Percentiles rank a stretch among this genome's conserved stretches.
Evolutionary conservation across 2,888 invertebrate species (phyloP).

Genomic region (Sisyra terminalis): DNA sequence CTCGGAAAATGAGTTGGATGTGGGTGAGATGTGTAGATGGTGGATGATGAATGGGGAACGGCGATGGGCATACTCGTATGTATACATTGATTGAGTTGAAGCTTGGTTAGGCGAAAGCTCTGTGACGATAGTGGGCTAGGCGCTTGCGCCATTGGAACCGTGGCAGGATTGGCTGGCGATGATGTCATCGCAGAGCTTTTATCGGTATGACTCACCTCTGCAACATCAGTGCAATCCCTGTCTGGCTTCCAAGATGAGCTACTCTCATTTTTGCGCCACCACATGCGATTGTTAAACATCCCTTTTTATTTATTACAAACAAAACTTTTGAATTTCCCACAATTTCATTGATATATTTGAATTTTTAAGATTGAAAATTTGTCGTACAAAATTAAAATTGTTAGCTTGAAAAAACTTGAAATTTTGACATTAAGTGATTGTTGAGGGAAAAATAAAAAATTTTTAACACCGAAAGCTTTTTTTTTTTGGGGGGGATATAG

Average conservation of each 20-base stretch:
- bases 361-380: too few relatives aligned
- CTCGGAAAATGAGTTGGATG: not conserved
- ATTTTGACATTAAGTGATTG: too few relatives aligned
- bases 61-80: not conserved
- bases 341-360: too few relatives aligned
- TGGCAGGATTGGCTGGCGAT: slow-evolving; percentile 1
- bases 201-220: slow-evolving; percentile 7
- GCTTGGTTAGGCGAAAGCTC: not conserved
- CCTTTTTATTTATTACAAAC: too few relatives aligned
- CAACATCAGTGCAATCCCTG: slow-evolving; percentile 7
- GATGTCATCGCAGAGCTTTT: slow-evolving; percentile 7
- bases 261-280: too few relatives aligned
- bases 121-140: not conserved
- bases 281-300: too few relatives aligned
- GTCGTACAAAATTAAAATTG: too few relatives aligned
- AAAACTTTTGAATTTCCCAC: too few relatives aligned
- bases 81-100: not conserved
- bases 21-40: not conserved
- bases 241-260: not conserved
- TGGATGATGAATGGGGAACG: not conserved
- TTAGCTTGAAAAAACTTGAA: too few relatives aligned
- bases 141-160: not conserved
- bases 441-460: too few relatives aligned
- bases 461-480: too few relatives aligned
- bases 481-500: too few relatives aligned